Evolutionary conservation across 1,140 invertebrate species (phyloP).

Genomic region (Cydia pomonella): DNA sequence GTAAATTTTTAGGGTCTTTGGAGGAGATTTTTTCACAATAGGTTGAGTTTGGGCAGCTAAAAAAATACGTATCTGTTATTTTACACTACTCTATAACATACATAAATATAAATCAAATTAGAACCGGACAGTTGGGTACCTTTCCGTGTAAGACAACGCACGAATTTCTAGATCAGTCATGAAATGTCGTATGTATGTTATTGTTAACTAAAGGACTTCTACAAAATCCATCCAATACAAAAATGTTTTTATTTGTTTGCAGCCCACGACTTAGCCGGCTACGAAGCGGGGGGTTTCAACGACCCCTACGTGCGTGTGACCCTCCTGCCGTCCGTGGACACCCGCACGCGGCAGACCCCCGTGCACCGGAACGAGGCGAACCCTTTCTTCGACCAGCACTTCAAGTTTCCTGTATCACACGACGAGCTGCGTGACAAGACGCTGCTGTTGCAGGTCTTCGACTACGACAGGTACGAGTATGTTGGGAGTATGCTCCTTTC

Average conservation of each 20-base stretch:
- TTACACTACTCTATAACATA: no score
- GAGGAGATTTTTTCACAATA: no score
- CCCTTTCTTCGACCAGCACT: constrained; percentile 91
- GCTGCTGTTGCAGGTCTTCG: constrained; percentile 87
- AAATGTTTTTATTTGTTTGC: constrained; percentile 50
- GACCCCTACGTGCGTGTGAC: constrained; percentile 91
- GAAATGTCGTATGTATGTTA: no score
- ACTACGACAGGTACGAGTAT: constrained; percentile 83
- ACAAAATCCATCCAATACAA: no score
- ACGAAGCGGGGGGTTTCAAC: constrained; percentile 91
- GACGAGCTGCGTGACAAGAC: constrained; percentile 89
- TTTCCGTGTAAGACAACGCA: no score
- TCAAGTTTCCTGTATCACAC: constrained; percentile 92
- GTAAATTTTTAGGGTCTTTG: no score
- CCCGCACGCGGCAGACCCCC: constrained; percentile 90
- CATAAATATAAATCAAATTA: no score
- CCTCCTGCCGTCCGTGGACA: constrained; percentile 90
- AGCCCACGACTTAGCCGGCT: constrained; percentile 91
- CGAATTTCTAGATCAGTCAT: no score
- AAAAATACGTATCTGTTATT: no score
- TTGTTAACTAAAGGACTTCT: no score
- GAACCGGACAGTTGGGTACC: no score
- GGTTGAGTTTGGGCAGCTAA: no score
- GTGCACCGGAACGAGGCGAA: constrained; percentile 88
- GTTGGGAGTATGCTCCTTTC: constrained; percentile 44